Evolutionary conservation across 2,113 vertebrate species (phyloP).

Genomic region (Rhabdomys dilectus): DNA sequence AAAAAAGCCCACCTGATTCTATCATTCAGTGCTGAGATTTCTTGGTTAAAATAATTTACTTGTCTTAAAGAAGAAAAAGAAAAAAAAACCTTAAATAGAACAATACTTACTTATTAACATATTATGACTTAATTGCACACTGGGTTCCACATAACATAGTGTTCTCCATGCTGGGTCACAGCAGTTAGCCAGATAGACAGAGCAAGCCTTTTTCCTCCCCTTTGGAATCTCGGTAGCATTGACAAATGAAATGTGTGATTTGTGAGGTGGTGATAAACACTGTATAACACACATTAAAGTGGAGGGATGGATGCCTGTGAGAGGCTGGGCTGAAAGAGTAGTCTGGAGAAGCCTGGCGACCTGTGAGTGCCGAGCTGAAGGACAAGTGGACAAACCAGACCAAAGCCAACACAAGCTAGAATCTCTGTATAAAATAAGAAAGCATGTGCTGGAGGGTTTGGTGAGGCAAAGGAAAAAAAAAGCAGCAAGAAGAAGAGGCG

Average conservation of each 20-base stretch:
- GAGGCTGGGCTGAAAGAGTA: background rate
- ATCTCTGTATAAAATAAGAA: background rate
- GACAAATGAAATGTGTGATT: background rate
- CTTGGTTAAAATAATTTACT: background rate
- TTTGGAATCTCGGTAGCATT: background rate
- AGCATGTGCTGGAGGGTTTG: background rate
- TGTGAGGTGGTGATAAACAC: background rate
- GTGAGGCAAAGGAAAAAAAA: background rate
- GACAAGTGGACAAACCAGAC: background rate
- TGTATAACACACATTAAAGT: background rate
- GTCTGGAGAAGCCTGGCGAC: background rate
- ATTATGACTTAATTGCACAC: background rate
- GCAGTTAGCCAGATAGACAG: background rate
- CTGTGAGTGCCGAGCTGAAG: background rate
- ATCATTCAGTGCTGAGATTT: background rate
- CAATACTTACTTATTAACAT: background rate
- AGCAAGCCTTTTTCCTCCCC: background rate
- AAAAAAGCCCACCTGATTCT: background rate
- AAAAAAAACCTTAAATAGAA: background rate
- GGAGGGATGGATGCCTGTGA: background rate
- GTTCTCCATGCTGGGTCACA: fast-evolving
- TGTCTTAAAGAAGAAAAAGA: background rate
- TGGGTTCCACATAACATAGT: background rate
- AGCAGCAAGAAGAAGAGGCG: background rate
- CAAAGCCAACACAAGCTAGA: background rate